phyloP scores from a whole-genome alignment of 2,888 invertebrate genomes.

The Nomada goodeniana region DNA sequence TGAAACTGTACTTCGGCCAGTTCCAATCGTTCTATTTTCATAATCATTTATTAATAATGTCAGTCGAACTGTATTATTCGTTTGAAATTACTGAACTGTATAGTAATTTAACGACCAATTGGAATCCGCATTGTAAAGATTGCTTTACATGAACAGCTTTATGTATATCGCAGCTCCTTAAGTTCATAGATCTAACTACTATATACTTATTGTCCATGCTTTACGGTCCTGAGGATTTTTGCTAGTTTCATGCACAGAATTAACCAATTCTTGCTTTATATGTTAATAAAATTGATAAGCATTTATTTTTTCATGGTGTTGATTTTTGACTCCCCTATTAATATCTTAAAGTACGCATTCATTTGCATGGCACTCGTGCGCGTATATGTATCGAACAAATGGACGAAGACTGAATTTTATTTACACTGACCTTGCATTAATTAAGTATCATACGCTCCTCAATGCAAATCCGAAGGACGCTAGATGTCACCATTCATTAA shows the following conservation, averaged over 20 bases:
- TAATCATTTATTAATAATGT: neutral
- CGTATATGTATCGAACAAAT: neutral
- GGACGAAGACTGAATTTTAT: neutral
- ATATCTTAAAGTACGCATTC: neutral
- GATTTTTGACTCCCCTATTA: neutral
- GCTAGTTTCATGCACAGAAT: neutral
- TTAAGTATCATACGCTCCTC: neutral
- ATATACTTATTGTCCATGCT: neutral
- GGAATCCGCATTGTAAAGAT: neutral
- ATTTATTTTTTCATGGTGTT: neutral
- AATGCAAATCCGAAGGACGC: conserved; percentile 24
- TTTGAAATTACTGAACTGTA: neutral
- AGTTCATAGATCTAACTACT: neutral
- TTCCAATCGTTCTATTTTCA: neutral
- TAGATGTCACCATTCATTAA: neutral
- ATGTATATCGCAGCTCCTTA: neutral
- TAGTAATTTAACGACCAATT: neutral
- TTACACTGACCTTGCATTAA: conserved; percentile 15
- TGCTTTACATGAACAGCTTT: conserved; percentile 8
- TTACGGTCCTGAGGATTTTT: neutral
- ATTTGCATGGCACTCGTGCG: no score
- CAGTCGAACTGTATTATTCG: neutral
- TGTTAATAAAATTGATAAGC: neutral
- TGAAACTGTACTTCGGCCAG: neutral
- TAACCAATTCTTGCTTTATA: neutral